Percentiles rank a stretch among this genome's conserved stretches.
These are phyloP conservation scores for Epizoanthus fatuus DNA, from an alignment of 92 coral and sea anemone genomes.

Conservation along the genomic window DNA sequence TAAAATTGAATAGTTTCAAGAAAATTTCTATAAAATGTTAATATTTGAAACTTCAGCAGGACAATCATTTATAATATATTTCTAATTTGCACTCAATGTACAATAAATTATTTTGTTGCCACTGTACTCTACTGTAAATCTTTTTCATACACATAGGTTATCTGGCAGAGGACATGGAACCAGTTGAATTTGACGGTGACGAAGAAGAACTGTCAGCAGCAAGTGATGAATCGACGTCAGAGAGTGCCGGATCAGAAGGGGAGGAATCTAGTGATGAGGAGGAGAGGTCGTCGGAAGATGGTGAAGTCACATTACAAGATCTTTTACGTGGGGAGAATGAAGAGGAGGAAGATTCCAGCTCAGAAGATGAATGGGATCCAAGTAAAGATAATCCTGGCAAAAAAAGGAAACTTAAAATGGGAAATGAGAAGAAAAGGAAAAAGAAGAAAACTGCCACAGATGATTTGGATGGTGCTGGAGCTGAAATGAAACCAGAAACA, in stretches of 20 bases:
- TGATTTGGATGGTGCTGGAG: neutral
- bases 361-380: constrained; percentile 96
- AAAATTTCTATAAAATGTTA: too few species aligned
- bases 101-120: too few species aligned
- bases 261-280: constrained; percentile 65
- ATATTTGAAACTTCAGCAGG: too few species aligned
- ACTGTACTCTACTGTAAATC: neutral
- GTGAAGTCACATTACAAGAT: constrained; percentile 67
- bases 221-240: constrained; percentile 79
- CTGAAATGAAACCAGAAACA: neutral
- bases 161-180: constrained; percentile 92
- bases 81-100: too few species aligned
- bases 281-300: constrained; percentile 65
- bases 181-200: constrained; percentile 84
- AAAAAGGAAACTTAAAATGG: constrained; percentile 63
- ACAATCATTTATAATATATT: too few species aligned
- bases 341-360: constrained; percentile 67
- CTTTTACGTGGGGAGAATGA: constrained; percentile 71
- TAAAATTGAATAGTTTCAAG: neutral
- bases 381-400: constrained; percentile 80
- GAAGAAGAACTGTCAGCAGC: constrained; percentile 71
- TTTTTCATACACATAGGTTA: constrained; percentile 72
- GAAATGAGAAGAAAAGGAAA: constrained; percentile 55
- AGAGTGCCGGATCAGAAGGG: constrained; percentile 52
- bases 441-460: constrained; percentile 4